phyloP scores from a whole-genome alignment of 1,140 invertebrate genomes.

The Spodoptera frugiperda region DNA sequence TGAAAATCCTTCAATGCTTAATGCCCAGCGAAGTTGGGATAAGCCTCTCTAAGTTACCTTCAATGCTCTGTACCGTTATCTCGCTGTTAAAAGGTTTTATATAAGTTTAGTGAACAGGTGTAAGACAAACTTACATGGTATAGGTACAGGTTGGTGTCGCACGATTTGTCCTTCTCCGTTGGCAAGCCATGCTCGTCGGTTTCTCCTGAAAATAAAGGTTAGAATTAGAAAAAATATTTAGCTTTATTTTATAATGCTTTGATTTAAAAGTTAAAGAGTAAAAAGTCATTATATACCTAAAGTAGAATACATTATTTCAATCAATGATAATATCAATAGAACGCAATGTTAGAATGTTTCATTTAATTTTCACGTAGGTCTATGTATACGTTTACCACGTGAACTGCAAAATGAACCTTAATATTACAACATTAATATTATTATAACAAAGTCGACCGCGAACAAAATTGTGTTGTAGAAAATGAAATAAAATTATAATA shows the following conservation, averaged over 20 bases:
- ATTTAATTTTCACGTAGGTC: not conserved
- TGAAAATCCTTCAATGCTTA: conserved; percentile 13
- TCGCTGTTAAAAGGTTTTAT: conserved; percentile 20
- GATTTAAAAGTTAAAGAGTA: not conserved
- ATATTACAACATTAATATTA: too few species aligned
- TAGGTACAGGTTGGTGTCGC: conserved; percentile 82
- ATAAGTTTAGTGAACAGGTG: conserved; percentile 36
- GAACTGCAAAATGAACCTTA: conserved; percentile 28
- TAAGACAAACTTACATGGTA: conserved; percentile 75
- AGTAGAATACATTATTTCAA: too few species aligned
- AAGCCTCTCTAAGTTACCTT: conserved; percentile 24
- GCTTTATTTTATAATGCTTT: not conserved
- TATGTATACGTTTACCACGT: too few species aligned
- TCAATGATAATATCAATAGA: not conserved
- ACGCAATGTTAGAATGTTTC: not conserved
- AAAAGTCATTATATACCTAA: not conserved
- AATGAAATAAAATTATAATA: conserved; percentile 35
- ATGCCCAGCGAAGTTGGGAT: conserved; percentile 30
- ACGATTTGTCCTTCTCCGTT: conserved; percentile 78
- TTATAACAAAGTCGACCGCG: not conserved
- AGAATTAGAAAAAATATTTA: too few species aligned
- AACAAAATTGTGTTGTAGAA: conserved; percentile 40
- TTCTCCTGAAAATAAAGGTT: conserved; percentile 67
- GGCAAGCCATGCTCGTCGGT: conserved; percentile 81
- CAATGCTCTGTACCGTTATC: not conserved